A percentile compares a stretch with the other conserved stretches of the same genome.
Evolutionary conservation across 2,113 vertebrate species (phyloP).

Genomic region (Sterrhoptilus dennistouni): DNA sequence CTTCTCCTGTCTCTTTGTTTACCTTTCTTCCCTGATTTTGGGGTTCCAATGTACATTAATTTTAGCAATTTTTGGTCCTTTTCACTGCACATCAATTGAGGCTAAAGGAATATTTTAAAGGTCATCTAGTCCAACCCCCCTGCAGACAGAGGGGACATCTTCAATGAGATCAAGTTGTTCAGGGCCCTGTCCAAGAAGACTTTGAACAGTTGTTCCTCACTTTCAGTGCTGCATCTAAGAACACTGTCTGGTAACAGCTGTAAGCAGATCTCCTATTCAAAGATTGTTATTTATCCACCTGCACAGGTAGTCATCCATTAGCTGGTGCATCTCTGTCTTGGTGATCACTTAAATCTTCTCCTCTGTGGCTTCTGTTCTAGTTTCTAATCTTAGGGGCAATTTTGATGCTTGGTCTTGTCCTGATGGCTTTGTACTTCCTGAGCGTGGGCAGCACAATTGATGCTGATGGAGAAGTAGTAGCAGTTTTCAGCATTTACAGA

Average conservation of each 20-base stretch:
- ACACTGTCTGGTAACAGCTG: neutral
- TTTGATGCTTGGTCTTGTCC: neutral
- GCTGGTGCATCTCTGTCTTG: neutral
- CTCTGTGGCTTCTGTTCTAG: neutral
- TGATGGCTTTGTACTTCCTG: slow-evolving; percentile 12
- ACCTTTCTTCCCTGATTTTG: neutral
- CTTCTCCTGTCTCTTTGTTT: neutral
- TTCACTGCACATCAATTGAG: neutral
- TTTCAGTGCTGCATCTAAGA: neutral
- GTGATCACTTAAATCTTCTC: neutral
- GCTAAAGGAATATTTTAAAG: neutral
- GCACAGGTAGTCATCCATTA: neutral
- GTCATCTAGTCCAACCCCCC: neutral
- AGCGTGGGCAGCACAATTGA: neutral
- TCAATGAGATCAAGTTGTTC: neutral
- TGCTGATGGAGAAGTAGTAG: neutral
- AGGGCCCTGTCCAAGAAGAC: neutral
- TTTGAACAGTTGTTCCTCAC: neutral
- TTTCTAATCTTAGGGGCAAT: slow-evolving; percentile 13
- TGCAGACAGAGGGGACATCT: neutral
- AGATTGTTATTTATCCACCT: neutral
- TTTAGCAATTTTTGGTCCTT: neutral
- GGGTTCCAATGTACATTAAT: neutral
- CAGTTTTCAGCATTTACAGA: neutral
- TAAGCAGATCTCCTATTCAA: neutral